These are phyloP conservation scores for Drosophila mulleri DNA, from an alignment of 2,888 invertebrate species.

Conservation along the genomic window DNA sequence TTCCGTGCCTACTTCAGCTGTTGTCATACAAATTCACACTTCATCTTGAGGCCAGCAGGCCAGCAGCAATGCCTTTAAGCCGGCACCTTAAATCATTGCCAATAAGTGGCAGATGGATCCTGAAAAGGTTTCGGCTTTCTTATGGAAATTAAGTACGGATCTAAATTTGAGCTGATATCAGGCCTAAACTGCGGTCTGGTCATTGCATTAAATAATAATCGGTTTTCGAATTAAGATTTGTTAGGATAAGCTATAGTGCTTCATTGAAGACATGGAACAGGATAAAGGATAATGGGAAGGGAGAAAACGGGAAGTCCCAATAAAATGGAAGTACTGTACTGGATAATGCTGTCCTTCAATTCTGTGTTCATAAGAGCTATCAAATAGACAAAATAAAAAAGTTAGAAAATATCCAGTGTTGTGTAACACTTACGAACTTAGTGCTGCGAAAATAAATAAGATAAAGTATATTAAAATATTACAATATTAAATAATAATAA, in stretches of 20 bases:
- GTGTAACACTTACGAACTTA: neutral
- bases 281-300: neutral
- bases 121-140: neutral
- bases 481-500: too few relatives aligned
- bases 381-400: too few relatives aligned
- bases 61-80: neutral
- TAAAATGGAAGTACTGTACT: neutral
- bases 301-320: neutral
- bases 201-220: neutral
- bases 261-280: neutral
- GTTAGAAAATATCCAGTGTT: too few relatives aligned
- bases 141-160: neutral
- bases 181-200: too few relatives aligned
- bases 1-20: constrained; percentile 21
- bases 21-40: constrained; percentile 13
- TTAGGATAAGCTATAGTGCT: neutral
- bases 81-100: constrained; percentile 19
- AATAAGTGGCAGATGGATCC: neutral
- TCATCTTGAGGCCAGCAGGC: constrained; percentile 8
- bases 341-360: too few relatives aligned
- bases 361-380: too few relatives aligned
- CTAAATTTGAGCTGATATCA: neutral
- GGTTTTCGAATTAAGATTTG: neutral
- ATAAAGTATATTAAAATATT: neutral
- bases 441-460: too few relatives aligned